Percentiles rank a stretch among this genome's conserved stretches.
Evolutionary conservation across 2,113 vertebrate genomes (phyloP).

Genomic region (rat (Rattus norvegicus)): DNA sequence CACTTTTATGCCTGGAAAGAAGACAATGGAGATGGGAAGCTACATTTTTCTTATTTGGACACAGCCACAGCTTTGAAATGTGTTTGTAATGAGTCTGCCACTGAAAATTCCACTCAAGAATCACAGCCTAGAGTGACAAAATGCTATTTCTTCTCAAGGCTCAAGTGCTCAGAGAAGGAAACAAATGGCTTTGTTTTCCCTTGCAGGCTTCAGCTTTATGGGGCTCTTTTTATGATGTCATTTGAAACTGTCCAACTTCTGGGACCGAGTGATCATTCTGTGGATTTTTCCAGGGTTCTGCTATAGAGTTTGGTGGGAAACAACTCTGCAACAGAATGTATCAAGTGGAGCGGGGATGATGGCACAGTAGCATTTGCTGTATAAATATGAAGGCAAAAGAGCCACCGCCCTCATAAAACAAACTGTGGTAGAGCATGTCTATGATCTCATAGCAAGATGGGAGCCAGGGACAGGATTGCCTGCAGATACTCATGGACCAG

Average conservation of each 20-base stretch:
- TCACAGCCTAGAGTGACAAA: constrained; percentile 56
- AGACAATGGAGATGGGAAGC: constrained; percentile 38
- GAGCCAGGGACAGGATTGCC: not conserved
- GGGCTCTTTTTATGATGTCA: constrained; percentile 65
- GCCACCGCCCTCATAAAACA: not conserved
- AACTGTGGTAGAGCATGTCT: not conserved
- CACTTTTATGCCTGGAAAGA: constrained; percentile 65
- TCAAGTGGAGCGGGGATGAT: not conserved
- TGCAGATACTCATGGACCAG: not conserved
- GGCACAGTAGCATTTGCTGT: not conserved
- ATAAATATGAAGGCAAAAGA: too few species aligned
- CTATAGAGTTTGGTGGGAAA: not conserved
- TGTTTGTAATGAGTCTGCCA: constrained; percentile 44
- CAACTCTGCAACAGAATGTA: not conserved
- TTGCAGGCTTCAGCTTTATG: constrained; percentile 65
- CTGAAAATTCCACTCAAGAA: constrained; percentile 55
- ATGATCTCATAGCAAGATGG: not conserved
- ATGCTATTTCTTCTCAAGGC: constrained; percentile 68
- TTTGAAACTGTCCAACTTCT: constrained; percentile 68
- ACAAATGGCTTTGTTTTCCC: constrained; percentile 71
- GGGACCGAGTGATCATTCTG: constrained; percentile 60
- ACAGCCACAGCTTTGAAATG: constrained; percentile 60
- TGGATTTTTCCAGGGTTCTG: constrained; percentile 15
- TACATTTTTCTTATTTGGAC: constrained; percentile 40
- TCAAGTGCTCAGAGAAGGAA: constrained; percentile 63